Base-by-base conservation (phyloP, 2,113 vertebrate genomes). In the Nerophis lumbriciformis region DNA sequence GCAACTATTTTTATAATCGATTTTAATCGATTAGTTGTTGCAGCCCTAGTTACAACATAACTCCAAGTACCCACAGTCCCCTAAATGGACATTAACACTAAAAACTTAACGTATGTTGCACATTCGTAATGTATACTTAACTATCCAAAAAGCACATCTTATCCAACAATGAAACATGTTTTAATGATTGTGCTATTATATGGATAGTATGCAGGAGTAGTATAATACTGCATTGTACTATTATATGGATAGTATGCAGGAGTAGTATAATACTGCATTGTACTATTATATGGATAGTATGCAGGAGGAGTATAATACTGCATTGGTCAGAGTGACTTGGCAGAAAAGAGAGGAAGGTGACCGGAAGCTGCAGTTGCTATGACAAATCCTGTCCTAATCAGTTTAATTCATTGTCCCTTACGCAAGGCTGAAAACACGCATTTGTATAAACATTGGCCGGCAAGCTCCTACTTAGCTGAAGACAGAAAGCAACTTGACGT, bases 291-390 rank as follows among this genome's bases (percentile, higher is more conserved):
- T 5, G 21, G 12, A 36, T 59, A 28, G 15, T 28, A 16, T 28
- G n/a, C 6, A 1, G 28, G 28, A 28, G 10, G 47, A 11, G 48
- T 16, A 16, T n/a, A 50, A 0, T 68, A 48, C 63, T 52, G 47
- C 8, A 14, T 6, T 15, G 4, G 61, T 82, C 73, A 82, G 49
- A 72, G 11, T 88, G 85, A 87, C 76, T 85, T 65, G 19, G 82
- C 83, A 80, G 66, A 58, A 65, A 60, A 0, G 11, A 1, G 21
- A 50, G 45, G 48, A 6, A 36, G 61, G 3, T 42, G 56, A 10
- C 68, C 63, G 63, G 70, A 64, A 21, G 63, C 55, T 52, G 71
- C 8, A 49, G 51, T 47, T 53, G 8, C 15, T 68, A 15, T 54
- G 19, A 62, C 37, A n/a, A 47, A 66, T 79, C 65, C 55, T 5